Percentiles rank a stretch among this genome's conserved stretches.
phyloP scores from a whole-genome alignment of 2,113 vertebrate species.

The Oryzias woworae region DNA sequence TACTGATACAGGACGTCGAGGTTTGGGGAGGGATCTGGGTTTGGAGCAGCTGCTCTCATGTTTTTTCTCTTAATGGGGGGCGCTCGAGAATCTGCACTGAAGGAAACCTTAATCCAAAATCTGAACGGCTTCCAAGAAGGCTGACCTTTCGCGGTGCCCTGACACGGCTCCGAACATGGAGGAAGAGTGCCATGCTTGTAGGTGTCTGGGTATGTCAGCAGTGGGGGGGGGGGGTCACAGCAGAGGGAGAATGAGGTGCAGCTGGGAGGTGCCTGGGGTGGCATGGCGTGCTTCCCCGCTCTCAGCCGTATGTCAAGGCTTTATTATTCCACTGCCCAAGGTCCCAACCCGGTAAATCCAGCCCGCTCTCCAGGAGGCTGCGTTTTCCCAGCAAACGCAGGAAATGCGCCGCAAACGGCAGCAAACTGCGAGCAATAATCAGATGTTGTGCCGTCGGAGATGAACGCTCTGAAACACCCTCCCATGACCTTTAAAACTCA shows the following conservation, averaged over 20 bases:
- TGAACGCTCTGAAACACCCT: no score
- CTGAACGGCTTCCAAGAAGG: conserved; percentile 3
- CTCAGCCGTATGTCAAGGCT: conserved; percentile 65
- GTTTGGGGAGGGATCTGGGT: no score
- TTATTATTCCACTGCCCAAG: conserved; percentile 66
- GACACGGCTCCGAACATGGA: conserved; percentile 40
- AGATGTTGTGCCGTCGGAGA: no score
- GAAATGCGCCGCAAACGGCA: not conserved
- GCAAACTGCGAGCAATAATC: not conserved
- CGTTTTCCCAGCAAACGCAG: not conserved
- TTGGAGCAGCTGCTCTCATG: no score
- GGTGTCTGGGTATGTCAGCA: conserved; percentile 55
- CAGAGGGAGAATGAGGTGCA: conserved; percentile 54
- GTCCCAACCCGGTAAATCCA: conserved; percentile 47
- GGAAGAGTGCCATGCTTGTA: conserved; percentile 52
- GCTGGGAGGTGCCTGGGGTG: conserved; percentile 49
- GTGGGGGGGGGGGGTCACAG: conserved; percentile 42
- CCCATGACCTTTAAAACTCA: no score
- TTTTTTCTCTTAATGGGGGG: no score
- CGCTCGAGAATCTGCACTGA: no score
- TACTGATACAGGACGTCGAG: no score
- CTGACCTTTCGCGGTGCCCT: conserved; percentile 65
- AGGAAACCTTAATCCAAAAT: no score
- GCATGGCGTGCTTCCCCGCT: conserved; percentile 56
- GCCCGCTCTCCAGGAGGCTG: conserved; percentile 14